phyloP scores from a whole-genome alignment of 2,113 vertebrate genomes.

The Rhipidura dahli region DNA sequence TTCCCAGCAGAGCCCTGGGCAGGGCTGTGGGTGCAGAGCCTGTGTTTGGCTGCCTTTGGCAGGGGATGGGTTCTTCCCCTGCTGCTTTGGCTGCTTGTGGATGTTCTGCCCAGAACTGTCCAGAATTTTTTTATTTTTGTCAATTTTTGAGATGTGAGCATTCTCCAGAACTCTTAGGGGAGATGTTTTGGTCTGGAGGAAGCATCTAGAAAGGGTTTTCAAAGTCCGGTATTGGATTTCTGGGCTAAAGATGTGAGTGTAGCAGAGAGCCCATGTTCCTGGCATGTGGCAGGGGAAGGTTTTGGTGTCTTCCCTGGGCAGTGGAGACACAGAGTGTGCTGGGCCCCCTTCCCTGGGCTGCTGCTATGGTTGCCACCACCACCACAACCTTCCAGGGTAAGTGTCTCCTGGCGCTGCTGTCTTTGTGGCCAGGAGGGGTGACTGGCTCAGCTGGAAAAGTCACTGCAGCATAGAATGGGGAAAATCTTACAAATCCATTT shows the following conservation, averaged over 20 bases:
- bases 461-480: background rate
- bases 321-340: background rate
- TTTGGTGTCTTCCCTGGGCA: background rate
- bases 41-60: background rate
- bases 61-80: background rate
- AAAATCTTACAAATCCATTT: background rate
- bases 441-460: background rate
- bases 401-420: background rate
- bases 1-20: background rate
- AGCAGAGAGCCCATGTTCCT: background rate
- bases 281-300: rapidly evolving
- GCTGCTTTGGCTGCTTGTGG: background rate
- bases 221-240: background rate
- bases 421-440: background rate
- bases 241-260: background rate
- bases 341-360: background rate
- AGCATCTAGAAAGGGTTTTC: background rate
- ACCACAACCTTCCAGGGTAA: background rate
- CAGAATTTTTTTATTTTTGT: background rate
- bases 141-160: background rate
- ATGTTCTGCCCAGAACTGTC: background rate
- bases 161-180: background rate
- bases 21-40: background rate
- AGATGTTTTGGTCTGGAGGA: background rate
- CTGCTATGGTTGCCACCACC: background rate